Conservation (phyloP, 2,113 vertebrate genomes). For the Plecotus auritus region DNA sequence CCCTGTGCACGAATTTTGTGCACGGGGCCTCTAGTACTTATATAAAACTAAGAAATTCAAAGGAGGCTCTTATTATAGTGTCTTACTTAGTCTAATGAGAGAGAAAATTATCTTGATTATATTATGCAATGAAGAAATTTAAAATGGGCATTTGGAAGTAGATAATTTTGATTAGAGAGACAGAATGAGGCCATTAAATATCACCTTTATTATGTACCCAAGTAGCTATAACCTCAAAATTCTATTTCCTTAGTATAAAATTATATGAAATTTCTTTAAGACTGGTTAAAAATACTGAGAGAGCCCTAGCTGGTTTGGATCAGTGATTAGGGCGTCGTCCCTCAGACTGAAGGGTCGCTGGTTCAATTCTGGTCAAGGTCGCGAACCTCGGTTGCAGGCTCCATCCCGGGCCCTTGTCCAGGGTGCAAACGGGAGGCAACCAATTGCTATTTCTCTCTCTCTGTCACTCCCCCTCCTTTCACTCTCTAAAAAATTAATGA, state of each 20-base stretch:
- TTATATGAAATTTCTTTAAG: neutral
- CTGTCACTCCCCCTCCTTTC: too few species aligned
- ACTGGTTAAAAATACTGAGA: conserved; percentile 18
- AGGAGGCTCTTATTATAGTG: conserved; percentile 2
- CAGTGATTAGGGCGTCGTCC: too few species aligned
- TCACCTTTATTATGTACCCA: conserved; percentile 19
- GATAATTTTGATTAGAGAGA: conserved; percentile 47
- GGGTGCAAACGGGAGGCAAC: too few species aligned
- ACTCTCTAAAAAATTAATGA: too few species aligned
- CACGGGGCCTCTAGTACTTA: neutral
- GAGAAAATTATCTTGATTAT: conserved; percentile 44
- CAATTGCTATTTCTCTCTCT: too few species aligned
- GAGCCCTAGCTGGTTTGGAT: neutral
- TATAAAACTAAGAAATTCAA: conserved; percentile 35
- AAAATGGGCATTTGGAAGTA: conserved; percentile 27
- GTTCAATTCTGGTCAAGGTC: too few species aligned
- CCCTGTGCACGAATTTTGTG: too few species aligned
- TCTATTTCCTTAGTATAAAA: conserved; percentile 37
- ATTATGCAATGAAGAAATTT: conserved; percentile 19
- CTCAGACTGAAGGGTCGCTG: too few species aligned
- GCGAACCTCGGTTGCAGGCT: too few species aligned
- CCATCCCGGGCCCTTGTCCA: too few species aligned
- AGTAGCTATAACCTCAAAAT: neutral
- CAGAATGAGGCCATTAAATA: conserved; percentile 49
- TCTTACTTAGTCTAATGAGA: conserved; percentile 36